Conservation (phyloP, 2,113 vertebrate species). For the Ageneiosus marmoratus region DNA sequence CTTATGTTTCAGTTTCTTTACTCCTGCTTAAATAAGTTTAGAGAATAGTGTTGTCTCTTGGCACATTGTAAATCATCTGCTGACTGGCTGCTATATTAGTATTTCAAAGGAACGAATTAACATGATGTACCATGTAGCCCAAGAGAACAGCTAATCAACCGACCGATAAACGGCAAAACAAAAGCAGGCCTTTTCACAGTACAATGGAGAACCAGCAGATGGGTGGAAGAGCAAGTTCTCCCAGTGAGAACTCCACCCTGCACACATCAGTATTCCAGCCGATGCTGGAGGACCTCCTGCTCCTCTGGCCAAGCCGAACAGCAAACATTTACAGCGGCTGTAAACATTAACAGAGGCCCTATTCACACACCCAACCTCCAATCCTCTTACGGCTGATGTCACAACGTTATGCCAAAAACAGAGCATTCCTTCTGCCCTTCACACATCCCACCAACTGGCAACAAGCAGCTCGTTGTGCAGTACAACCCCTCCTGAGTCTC, state of each 20-base stretch:
- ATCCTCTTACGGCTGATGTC: constrained; percentile 46
- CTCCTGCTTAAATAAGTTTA: not conserved
- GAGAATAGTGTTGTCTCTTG: not conserved
- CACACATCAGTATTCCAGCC: constrained; percentile 73
- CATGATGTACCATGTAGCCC: not conserved
- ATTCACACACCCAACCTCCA: constrained; percentile 43
- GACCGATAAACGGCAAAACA: not conserved
- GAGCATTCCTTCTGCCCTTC: constrained; percentile 34
- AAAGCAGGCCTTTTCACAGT: not conserved
- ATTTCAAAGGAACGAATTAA: not conserved
- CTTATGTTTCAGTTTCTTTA: not conserved
- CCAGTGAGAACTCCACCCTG: not conserved
- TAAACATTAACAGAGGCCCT: constrained; percentile 55
- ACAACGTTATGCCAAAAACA: constrained; percentile 46
- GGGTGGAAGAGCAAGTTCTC: not conserved
- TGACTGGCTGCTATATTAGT: not conserved
- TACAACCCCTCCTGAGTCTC: constrained; percentile 1
- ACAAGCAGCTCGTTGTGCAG: constrained; percentile 53
- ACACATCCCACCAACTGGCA: constrained; percentile 35
- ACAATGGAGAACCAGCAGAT: not conserved
- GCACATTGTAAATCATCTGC: not conserved
- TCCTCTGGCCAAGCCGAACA: constrained; percentile 75
- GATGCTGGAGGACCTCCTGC: constrained; percentile 66
- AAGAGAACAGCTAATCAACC: not conserved
- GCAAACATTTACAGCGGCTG: constrained; percentile 77